Percentiles rank a stretch among this genome's conserved stretches.
phyloP scores from a whole-genome alignment of 92 coral and sea anemone species.

The Phymanthus crucifer region DNA sequence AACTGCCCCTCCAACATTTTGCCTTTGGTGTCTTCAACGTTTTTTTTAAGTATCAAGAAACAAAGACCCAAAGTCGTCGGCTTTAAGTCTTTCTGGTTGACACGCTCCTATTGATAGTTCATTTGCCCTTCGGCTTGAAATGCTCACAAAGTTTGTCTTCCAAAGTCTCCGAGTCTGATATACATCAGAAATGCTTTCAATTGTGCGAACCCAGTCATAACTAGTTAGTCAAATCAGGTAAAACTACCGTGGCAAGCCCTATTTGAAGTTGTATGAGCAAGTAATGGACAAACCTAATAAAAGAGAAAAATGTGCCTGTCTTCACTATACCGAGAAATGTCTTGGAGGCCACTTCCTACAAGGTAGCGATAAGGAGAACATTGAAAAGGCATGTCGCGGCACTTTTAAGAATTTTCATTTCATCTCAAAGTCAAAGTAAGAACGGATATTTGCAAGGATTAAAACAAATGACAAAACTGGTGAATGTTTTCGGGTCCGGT shows the following conservation, averaged over 20 bases:
- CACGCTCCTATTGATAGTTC: neutral
- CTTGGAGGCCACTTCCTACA: too few species aligned
- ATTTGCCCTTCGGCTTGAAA: slow-evolving; percentile 3
- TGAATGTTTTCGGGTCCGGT: neutral
- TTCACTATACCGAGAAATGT: neutral
- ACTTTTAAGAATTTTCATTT: neutral
- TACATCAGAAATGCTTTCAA: neutral
- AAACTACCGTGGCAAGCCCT: neutral
- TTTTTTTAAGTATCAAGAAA: neutral
- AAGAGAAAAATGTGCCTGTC: neutral
- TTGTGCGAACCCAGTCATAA: neutral
- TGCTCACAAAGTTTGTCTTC: neutral
- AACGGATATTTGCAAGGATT: neutral
- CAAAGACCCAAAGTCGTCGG: neutral
- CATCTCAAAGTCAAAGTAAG: neutral
- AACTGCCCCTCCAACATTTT: neutral
- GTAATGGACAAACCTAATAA: neutral
- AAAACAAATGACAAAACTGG: neutral
- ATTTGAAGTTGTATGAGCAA: neutral
- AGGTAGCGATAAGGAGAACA: neutral
- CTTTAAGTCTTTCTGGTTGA: neutral
- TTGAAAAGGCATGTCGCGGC: neutral
- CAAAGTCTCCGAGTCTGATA: neutral
- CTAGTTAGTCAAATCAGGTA: neutral
- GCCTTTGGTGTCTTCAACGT: neutral